phyloP scores from a whole-genome alignment of 2,888 invertebrate genomes.

The Petrolisthes manimaculis region DNA sequence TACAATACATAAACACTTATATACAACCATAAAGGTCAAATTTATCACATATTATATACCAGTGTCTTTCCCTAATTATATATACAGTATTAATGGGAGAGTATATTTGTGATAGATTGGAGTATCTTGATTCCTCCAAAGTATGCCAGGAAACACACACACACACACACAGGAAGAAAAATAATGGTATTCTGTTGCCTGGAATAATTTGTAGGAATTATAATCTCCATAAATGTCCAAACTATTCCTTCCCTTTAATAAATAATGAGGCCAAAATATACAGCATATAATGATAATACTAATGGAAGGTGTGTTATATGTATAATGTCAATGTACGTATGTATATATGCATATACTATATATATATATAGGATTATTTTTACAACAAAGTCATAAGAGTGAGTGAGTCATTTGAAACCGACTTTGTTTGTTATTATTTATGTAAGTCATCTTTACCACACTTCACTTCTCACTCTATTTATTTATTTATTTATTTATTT shows the following conservation, averaged over 20 bases:
- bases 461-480: neutral
- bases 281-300: slow-evolving; percentile 55
- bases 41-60: slow-evolving; percentile 57
- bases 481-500: neutral
- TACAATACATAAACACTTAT: neutral
- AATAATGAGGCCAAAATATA: slow-evolving; percentile 57
- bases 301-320: slow-evolving; percentile 50
- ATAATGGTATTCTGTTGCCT: no score
- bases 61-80: slow-evolving; percentile 49
- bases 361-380: neutral
- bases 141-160: no score
- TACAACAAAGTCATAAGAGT: slow-evolving; percentile 30
- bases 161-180: no score
- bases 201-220: no score
- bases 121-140: no score
- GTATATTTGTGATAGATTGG: no score
- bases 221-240: no score
- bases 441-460: neutral
- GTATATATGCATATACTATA: slow-evolving; percentile 2
- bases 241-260: no score
- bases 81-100: slow-evolving; percentile 49
- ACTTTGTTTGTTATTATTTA: slow-evolving; percentile 21
- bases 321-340: slow-evolving; percentile 37
- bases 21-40: slow-evolving; percentile 48
- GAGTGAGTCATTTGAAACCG: slow-evolving; percentile 25